phyloP scores from a whole-genome alignment of 2,113 vertebrate species.

The Trogon surrucura region DNA sequence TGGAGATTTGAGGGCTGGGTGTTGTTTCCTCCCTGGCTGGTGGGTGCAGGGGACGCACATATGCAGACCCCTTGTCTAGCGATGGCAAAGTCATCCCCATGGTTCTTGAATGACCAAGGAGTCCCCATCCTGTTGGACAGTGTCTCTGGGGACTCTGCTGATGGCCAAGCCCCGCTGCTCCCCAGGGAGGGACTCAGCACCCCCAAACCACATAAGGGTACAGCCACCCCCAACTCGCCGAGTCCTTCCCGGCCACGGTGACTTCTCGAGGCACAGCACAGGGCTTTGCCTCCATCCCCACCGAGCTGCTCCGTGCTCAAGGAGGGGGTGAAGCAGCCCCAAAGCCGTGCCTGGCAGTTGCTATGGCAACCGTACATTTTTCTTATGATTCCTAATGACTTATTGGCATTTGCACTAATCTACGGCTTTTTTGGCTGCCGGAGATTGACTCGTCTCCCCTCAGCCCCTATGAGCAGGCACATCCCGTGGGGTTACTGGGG shows the following conservation, averaged over 20 bases:
- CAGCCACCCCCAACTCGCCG: fast-evolving
- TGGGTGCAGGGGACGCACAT: fast-evolving
- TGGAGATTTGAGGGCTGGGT: neutral
- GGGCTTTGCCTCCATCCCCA: neutral
- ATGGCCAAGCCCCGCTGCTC: neutral
- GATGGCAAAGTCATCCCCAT: neutral
- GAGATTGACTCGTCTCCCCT: neutral
- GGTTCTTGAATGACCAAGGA: fast-evolving
- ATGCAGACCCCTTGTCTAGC: neutral
- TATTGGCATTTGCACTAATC: conserved; percentile 53
- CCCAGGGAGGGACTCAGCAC: neutral
- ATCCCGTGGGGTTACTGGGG: neutral
- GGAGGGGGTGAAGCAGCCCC: conserved; percentile 43
- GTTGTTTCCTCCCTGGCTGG: fast-evolving
- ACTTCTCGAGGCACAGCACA: neutral
- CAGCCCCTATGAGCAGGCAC: neutral
- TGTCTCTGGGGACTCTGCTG: neutral
- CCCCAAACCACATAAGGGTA: neutral
- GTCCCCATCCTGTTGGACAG: neutral
- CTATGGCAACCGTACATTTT: conserved; percentile 67
- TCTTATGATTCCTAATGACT: conserved; percentile 57
- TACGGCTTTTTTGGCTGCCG: neutral
- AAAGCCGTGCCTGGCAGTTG: conserved; percentile 52
- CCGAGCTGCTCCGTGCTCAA: neutral
- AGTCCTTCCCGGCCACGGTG: fast-evolving